These are phyloP conservation scores for Caenorhabditis sp. DNA, from an alignment of 2,888 invertebrate species.

Conservation along the genomic window DNA sequence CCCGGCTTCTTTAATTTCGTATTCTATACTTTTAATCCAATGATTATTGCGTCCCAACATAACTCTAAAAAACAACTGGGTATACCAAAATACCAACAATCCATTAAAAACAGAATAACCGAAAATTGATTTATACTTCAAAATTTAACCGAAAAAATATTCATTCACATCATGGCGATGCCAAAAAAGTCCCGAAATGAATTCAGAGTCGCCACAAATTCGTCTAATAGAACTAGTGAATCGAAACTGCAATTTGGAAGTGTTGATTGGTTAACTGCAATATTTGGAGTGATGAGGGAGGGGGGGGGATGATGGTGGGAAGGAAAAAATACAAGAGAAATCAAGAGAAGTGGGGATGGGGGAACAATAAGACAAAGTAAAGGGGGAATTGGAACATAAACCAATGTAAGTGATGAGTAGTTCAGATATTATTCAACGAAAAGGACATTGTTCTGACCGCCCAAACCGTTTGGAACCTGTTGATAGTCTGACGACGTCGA, in stretches of 20 bases:
- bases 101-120: neutral
- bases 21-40: too few relatives aligned
- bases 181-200: slow-evolving; percentile 44
- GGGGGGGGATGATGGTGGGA: neutral
- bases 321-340: slow-evolving; percentile 24
- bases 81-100: neutral
- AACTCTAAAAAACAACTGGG: too few relatives aligned
- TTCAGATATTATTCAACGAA: slow-evolving; percentile 67
- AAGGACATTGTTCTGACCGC: slow-evolving; percentile 73
- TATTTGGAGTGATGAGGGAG: slow-evolving; percentile 33
- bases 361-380: too few relatives aligned
- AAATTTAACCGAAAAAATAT: slow-evolving; percentile 35
- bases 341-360: slow-evolving; percentile 23
- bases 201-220: slow-evolving; percentile 55
- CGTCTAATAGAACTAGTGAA: slow-evolving; percentile 56
- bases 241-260: slow-evolving; percentile 11
- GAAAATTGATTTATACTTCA: neutral
- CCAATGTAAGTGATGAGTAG: slow-evolving; percentile 34
- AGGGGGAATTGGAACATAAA: slow-evolving; percentile 5
- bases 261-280: slow-evolving; percentile 50
- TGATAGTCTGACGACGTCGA: slow-evolving; percentile 71
- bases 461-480: slow-evolving; percentile 71
- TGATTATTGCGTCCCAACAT: too few relatives aligned
- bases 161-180: slow-evolving; percentile 61
- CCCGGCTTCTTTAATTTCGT: too few relatives aligned